Evolutionary conservation across 1,140 invertebrate species (phyloP).

Genomic region (Apis cerana): DNA sequence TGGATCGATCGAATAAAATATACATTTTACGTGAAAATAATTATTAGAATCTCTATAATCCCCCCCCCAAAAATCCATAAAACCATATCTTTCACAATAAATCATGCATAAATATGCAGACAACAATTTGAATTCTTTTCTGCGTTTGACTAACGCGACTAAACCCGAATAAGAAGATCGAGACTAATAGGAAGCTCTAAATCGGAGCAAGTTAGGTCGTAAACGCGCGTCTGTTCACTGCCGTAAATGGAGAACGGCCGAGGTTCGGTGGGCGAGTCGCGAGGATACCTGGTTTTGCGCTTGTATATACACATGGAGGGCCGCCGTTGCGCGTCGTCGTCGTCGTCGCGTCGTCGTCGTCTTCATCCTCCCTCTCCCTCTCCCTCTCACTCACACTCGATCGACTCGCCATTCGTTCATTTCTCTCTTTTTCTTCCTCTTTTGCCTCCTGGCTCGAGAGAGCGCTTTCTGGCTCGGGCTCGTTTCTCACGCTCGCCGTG

Average conservation of each 20-base stretch:
- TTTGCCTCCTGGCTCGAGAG: slow-evolving; percentile 31
- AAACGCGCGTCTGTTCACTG: slow-evolving; percentile 51
- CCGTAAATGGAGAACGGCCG: slow-evolving; percentile 51
- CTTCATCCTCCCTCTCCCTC: not conserved
- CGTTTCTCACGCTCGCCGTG: slow-evolving; percentile 66
- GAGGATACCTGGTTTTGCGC: slow-evolving; percentile 61
- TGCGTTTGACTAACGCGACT: too few species aligned
- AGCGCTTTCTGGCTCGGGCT: slow-evolving; percentile 38
- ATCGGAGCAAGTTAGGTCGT: slow-evolving; percentile 51
- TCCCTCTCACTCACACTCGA: not conserved
- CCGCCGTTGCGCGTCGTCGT: not conserved
- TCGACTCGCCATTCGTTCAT: not conserved
- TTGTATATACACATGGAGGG: slow-evolving; percentile 12
- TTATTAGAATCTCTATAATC: too few species aligned
- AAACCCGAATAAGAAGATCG: slow-evolving; percentile 2
- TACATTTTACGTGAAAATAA: too few species aligned
- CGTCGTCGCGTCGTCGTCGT: not conserved
- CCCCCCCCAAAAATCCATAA: too few species aligned
- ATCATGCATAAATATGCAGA: too few species aligned
- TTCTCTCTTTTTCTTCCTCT: slow-evolving; percentile 32
- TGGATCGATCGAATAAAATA: too few species aligned
- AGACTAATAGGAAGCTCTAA: slow-evolving; percentile 51
- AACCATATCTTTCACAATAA: too few species aligned
- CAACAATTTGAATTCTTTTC: too few species aligned
- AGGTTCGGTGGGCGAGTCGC: slow-evolving; percentile 43